A percentile compares a stretch with the other conserved stretches of the same genome.
phyloP scores from a whole-genome alignment of 64 coral and sea anemone genomes.

The Actinia tenebrosa region DNA sequence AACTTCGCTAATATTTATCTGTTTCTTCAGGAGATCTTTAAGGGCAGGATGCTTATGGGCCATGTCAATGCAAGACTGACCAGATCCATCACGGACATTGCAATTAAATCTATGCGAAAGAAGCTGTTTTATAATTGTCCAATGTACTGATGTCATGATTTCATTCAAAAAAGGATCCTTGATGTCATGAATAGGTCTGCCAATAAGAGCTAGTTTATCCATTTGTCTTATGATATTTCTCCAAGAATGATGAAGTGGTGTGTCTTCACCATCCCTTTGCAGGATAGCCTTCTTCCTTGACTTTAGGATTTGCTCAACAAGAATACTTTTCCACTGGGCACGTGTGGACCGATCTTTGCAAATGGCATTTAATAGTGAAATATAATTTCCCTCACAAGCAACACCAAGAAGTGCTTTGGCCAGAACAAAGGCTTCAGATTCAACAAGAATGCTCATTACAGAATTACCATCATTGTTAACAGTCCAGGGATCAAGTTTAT shows the following conservation, averaged over 20 bases:
- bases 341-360: neutral
- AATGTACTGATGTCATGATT: neutral
- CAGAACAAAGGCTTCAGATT: neutral
- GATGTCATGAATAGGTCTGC: neutral
- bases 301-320: neutral
- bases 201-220: neutral
- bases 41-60: neutral
- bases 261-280: neutral
- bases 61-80: neutral
- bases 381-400: neutral
- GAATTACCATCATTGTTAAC: neutral
- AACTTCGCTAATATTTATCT: neutral
- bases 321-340: slow-evolving; percentile 3
- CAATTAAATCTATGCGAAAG: neutral
- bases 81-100: neutral
- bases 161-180: neutral
- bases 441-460: neutral
- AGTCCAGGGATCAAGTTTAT: neutral
- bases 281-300: neutral
- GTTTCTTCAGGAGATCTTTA: neutral
- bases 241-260: neutral
- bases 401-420: neutral
- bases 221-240: neutral
- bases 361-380: slow-evolving; percentile 13
- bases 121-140: neutral